Conservation (phyloP, 2,888 invertebrate species). For the Oscheius myriophilus region DNA sequence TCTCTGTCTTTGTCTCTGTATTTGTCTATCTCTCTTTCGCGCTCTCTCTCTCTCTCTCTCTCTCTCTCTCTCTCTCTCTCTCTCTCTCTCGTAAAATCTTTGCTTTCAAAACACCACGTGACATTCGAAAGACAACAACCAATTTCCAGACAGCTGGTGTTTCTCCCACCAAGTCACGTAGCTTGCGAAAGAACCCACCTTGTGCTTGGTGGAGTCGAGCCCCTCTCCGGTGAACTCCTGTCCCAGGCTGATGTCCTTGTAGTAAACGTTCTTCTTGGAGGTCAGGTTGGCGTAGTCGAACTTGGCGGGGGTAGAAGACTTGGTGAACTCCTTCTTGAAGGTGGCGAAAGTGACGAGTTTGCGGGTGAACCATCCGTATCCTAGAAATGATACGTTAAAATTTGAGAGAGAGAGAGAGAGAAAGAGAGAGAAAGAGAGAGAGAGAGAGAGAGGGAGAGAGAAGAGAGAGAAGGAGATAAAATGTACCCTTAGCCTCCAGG, state of each 20-base stretch:
- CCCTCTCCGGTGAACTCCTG: slow-evolving; percentile 65
- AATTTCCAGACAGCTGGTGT: too few relatives aligned
- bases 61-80: too few relatives aligned
- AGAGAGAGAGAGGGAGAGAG: too few relatives aligned
- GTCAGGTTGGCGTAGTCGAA: slow-evolving; percentile 61
- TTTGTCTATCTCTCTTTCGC: too few relatives aligned
- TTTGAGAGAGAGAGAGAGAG: not conserved
- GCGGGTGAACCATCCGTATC: slow-evolving; percentile 63
- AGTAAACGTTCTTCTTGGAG: slow-evolving; percentile 66
- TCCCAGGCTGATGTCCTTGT: slow-evolving; percentile 60
- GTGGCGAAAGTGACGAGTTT: slow-evolving; percentile 59
- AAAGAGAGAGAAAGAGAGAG: not conserved
- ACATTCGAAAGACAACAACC: too few relatives aligned
- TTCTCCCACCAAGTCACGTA: too few relatives aligned
- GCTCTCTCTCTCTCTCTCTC: too few relatives aligned
- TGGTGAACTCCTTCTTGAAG: slow-evolving; percentile 60
- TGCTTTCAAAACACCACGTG: too few relatives aligned
- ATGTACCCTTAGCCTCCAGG: slow-evolving; percentile 57
- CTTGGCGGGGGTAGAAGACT: slow-evolving; percentile 22
- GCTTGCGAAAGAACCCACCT: slow-evolving; percentile 38
- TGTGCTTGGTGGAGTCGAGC: slow-evolving; percentile 64
- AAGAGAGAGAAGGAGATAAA: not conserved
- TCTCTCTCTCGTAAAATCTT: too few relatives aligned
- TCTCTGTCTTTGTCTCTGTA: too few relatives aligned
- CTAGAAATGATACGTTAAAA: slow-evolving; percentile 25